These are phyloP conservation scores for Helleia helle DNA, from an alignment of 2,888 invertebrate genomes.

Conservation along the genomic window DNA sequence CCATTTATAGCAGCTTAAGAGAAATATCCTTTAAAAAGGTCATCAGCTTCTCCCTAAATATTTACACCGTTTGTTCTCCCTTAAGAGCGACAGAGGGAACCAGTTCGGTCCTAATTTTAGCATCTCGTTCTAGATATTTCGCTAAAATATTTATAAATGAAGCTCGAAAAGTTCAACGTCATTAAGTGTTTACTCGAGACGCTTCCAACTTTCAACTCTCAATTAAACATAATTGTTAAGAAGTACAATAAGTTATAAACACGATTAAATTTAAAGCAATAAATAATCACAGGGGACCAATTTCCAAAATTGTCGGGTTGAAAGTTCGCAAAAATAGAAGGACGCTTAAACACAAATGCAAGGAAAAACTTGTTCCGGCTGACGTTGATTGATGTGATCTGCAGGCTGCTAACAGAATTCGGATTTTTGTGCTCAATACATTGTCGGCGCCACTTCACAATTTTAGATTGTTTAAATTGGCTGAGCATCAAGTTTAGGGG, in stretches of 20 bases:
- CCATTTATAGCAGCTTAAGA: too few species aligned
- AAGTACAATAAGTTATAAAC: not conserved
- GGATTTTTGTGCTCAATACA: conserved; percentile 29
- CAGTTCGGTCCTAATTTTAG: too few species aligned
- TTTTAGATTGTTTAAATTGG: not conserved
- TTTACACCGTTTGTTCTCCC: too few species aligned
- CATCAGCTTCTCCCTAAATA: too few species aligned
- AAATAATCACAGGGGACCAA: conserved; percentile 43
- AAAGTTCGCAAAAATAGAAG: conserved; percentile 59
- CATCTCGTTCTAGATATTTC: too few species aligned
- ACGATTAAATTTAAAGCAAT: conserved; percentile 21
- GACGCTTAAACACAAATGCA: conserved; percentile 46
- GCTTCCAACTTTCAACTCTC: not conserved
- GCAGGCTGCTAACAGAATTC: conserved; percentile 37
- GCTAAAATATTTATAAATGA: too few species aligned
- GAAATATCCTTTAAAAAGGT: too few species aligned
- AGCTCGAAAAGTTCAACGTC: too few species aligned
- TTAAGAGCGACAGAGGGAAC: too few species aligned
- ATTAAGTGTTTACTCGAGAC: too few species aligned
- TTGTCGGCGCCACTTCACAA: not conserved
- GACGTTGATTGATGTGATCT: conserved; percentile 64
- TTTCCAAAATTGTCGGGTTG: conserved; percentile 52
- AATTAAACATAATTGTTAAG: not conserved
- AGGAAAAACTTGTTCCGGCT: conserved; percentile 58
- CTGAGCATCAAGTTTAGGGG: too few species aligned